Conservation (phyloP, 35 echinoderm and acorn worm genomes). For the Lytechinus pictus region DNA sequence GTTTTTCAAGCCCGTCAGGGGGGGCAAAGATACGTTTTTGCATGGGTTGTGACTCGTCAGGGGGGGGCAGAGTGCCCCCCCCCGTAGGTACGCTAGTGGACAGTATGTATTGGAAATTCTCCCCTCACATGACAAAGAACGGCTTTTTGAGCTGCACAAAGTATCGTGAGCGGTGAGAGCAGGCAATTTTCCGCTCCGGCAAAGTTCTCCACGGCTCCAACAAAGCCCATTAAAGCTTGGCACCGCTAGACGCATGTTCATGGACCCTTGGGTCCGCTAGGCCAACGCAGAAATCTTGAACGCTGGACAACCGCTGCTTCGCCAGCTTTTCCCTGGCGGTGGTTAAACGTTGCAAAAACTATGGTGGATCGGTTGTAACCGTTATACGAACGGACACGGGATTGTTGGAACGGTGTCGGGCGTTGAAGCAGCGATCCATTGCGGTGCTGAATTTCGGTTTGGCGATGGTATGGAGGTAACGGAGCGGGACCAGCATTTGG, state of each 20-base stretch:
- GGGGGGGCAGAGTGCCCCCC: no score
- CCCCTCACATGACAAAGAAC: no score
- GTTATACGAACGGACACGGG: constrained; percentile 41
- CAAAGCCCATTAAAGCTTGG: constrained; percentile 26
- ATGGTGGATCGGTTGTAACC: constrained; percentile 28
- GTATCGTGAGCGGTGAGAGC: no score
- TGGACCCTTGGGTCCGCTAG: constrained; percentile 40
- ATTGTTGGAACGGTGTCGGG: constrained; percentile 41
- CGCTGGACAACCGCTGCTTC: constrained; percentile 40
- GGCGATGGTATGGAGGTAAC: constrained; percentile 37
- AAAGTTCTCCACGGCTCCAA: constrained; percentile 44
- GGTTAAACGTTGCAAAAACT: constrained; percentile 37
- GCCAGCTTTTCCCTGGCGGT: constrained; percentile 31
- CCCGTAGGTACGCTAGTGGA: no score
- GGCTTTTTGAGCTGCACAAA: no score
- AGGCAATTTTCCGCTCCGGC: constrained; percentile 39
- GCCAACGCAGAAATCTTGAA: constrained; percentile 39
- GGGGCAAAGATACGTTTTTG: no score
- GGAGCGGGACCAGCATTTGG: neutral
- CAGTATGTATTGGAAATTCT: no score
- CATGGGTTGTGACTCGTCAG: no score
- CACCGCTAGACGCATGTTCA: constrained; percentile 32
- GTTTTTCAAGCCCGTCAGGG: no score
- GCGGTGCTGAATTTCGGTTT: constrained; percentile 36
- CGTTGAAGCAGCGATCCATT: constrained; percentile 42